phyloP scores from a whole-genome alignment of 2,888 invertebrate species.

The Patella ulyssiponensis region DNA sequence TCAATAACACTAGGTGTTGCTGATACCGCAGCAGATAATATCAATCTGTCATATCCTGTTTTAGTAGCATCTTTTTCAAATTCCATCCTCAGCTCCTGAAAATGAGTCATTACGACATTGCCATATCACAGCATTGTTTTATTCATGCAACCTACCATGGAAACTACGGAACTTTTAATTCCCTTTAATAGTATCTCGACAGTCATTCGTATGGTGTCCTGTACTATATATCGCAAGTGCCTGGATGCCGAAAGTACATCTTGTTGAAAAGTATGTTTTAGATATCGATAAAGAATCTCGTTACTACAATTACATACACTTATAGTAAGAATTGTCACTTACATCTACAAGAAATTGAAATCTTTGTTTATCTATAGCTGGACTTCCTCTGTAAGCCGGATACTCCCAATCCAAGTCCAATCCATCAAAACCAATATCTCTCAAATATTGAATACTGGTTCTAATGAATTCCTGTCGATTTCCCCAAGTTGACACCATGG shows the following conservation, averaged over 20 bases:
- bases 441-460: slow-evolving; percentile 37
- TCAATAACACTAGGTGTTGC: slow-evolving; percentile 54
- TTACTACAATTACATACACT: too few species aligned
- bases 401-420: slow-evolving; percentile 95
- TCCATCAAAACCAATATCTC: slow-evolving; percentile 81
- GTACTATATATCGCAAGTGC: too few species aligned
- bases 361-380: slow-evolving; percentile 57
- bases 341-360: slow-evolving; percentile 56
- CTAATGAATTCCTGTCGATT: slow-evolving; percentile 25
- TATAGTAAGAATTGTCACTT: slow-evolving; percentile 11
- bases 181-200: too few species aligned
- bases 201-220: too few species aligned
- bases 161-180: too few species aligned
- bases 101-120: too few species aligned
- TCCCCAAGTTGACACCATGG: slow-evolving; percentile 20
- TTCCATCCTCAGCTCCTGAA: slow-evolving; percentile 51
- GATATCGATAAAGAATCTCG: too few species aligned
- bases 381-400: slow-evolving; percentile 75
- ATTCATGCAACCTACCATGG: too few species aligned
- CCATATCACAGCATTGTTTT: too few species aligned
- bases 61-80: slow-evolving; percentile 50
- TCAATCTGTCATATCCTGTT: slow-evolving; percentile 29
- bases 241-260: too few species aligned
- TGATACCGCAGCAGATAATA: slow-evolving; percentile 50
- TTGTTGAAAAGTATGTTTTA: too few species aligned